Evolutionary conservation across 2,888 invertebrate species (phyloP), one percentile per base, ranked within the genome.

Genomic region (Miltochrista miniata): DNA sequence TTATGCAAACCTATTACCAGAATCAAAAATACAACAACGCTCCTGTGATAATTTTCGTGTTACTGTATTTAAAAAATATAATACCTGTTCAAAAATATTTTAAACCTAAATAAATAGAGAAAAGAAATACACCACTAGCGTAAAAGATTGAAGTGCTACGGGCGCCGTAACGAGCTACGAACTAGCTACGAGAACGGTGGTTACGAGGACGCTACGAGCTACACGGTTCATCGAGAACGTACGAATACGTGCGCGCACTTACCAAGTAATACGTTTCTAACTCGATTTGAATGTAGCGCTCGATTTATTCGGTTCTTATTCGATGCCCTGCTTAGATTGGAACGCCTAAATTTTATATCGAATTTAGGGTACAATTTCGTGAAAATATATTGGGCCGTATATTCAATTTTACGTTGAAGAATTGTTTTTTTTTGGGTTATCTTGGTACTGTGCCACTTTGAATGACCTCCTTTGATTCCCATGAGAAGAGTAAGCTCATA

Each of bases 61-160:
- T 24, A 24, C 3, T 24, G 5, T 4, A 24, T 24, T 24, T 24
- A 24, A 24, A 24, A 24, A 24, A 24, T 2, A 2, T 4, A 24
- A 24, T 5, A 24, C n/a, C n/a, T n/a, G n/a, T n/a, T n/a, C n/a
- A n/a, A n/a, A n/a, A n/a, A n/a, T n/a, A 24, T 24, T 5, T 5
- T 24, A 4, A 4, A 24, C 18, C 52, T 61, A 48, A 69, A 56
- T 64, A 59, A 55, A 69, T 59, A 71, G 66, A 56, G 60, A 55
- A 69, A 59, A 71, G 66, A 56, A 57, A 62, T 72, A 74, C 72
- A 55, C 66, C 73, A 74, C 76, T 76, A 70, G 76, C 64, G 73
- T 70, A 74, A 75, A 70, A 78, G 74, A 81, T 83, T 79, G 79
- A 70, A 81, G 74, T 74, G 75, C 72, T 74, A 76, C 74, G 70